A percentile compares a stretch with the other conserved stretches of the same genome.
These are phyloP conservation scores for Cromileptes altivelis DNA, from an alignment of 2,113 vertebrate species.

Conservation along the genomic window DNA sequence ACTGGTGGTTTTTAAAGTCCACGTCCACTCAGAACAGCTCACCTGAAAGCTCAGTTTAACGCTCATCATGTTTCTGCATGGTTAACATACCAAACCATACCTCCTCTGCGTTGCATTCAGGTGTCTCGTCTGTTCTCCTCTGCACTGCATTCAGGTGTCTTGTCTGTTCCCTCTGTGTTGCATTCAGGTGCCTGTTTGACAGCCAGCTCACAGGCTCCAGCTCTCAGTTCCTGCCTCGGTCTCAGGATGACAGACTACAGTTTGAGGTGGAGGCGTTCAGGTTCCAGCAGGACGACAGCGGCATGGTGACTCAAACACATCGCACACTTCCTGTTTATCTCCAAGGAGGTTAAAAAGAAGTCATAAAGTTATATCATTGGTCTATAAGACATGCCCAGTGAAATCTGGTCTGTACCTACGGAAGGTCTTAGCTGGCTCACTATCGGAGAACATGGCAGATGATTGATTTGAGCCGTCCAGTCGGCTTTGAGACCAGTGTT, in stretches of 20 bases:
- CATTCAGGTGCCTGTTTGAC: constrained; percentile 72
- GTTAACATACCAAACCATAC: no score
- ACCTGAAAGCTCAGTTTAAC: neutral
- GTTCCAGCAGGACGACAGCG: constrained; percentile 61
- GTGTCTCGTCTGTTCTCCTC: no score
- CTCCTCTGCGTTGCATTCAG: no score
- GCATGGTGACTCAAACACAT: constrained; percentile 34
- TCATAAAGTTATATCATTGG: no score
- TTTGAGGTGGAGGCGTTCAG: constrained; percentile 76
- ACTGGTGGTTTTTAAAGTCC: neutral
- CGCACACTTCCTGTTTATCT: neutral
- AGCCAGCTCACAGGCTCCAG: constrained; percentile 67
- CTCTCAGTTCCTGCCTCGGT: constrained; percentile 67
- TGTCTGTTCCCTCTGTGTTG: neutral
- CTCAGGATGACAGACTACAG: constrained; percentile 50
- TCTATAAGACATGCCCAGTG: no score
- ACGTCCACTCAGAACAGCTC: neutral
- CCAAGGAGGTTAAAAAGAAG: no score
- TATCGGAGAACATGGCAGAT: no score
- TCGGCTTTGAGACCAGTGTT: no score
- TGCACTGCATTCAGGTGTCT: neutral
- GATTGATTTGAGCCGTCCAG: no score
- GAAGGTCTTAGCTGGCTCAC: no score
- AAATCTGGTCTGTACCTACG: no score
- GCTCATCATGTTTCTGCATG: no score